Evolutionary conservation across 2,797 vertebrate genomes (phyloP), one percentile per base, ranked within the genome.

Genomic region (Eptatretus atami): DNA sequence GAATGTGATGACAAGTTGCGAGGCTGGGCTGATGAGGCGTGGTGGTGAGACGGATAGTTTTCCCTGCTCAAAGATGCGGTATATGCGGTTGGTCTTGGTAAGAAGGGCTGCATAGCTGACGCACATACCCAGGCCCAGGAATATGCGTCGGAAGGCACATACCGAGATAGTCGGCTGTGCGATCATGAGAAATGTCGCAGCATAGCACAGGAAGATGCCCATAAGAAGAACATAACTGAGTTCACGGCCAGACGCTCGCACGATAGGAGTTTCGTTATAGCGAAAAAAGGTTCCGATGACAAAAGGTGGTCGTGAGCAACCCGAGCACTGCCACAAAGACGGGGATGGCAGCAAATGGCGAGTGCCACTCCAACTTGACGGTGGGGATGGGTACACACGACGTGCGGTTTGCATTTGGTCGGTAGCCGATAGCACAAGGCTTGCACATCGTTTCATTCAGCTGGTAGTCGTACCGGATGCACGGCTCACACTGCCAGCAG

Each of bases 401-500:
- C 0, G 85, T 84, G 66, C 77, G 79, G 73, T 92, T 78, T 10
- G 53, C 68, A 2, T 69, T 73, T 10, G 83, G 86, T 0, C 83
- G 72, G 75, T 82, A 80, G 74, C 84, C 72, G 1, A 76, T 71
- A 0, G 82, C 82, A 65, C 86, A 92, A 54, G 69, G 75, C 71
- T 82, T 78, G 19, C 86, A 93, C 10, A 66, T 80, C 52, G 81
- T 78, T 67, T 80, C 78, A 9, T 86, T 81, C 9, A 74, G 67
- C 67, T 82, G 84, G 75, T 77, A 85, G 66, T 74, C 81, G 70
- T 90, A 90, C 0, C 86, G 84, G 0, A 81, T 81, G 4, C 86
- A 93, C 31, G 82, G 74, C 73, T 90, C 84, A 10, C 85, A 93
- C 76, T 88, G 85, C 86, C 86, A 93, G 53, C 86, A 93, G 71